Conservation (phyloP, 2,113 vertebrate species). For the Oreocharis arfaki region DNA sequence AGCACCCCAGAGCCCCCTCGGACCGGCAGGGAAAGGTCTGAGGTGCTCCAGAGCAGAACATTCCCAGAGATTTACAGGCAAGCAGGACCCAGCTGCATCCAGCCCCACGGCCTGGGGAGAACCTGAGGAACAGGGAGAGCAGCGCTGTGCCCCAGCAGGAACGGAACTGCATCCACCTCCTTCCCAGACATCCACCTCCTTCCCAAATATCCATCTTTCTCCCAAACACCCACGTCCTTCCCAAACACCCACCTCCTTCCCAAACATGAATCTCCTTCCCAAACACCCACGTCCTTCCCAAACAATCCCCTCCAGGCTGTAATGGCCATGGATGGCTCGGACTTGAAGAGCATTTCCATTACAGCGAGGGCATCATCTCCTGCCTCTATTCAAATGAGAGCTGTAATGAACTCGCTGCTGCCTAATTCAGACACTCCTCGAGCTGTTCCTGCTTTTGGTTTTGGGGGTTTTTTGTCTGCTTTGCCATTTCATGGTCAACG, state of each 20-base stretch:
- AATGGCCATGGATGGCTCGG: constrained; percentile 18
- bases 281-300: not conserved
- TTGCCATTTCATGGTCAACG: constrained; percentile 26
- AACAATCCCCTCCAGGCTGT: constrained; percentile 18
- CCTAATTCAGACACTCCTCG: constrained; percentile 13
- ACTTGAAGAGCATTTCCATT: constrained; percentile 52
- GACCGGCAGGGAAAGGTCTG: not conserved
- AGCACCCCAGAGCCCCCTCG: not conserved
- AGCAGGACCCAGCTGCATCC: not conserved
- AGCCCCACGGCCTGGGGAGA: not conserved
- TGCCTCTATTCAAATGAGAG: constrained; percentile 50
- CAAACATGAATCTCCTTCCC: too few species aligned
- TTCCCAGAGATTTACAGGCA: not conserved
- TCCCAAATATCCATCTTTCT: too few species aligned
- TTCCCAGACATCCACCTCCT: not conserved
- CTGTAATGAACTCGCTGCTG: constrained; percentile 42
- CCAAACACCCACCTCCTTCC: too few species aligned
- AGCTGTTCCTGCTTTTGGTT: not conserved
- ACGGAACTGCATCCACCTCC: not conserved
- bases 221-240: too few species aligned
- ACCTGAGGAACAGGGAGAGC: not conserved
- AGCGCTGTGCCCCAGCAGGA: not conserved
- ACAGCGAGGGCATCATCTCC: constrained; percentile 37
- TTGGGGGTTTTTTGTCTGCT: not conserved
- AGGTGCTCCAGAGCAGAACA: not conserved